A percentile compares a stretch with the other conserved stretches of the same genome.
Evolutionary conservation across 2,797 vertebrate species (phyloP).

Genomic region (Pangasius mekongensis): DNA sequence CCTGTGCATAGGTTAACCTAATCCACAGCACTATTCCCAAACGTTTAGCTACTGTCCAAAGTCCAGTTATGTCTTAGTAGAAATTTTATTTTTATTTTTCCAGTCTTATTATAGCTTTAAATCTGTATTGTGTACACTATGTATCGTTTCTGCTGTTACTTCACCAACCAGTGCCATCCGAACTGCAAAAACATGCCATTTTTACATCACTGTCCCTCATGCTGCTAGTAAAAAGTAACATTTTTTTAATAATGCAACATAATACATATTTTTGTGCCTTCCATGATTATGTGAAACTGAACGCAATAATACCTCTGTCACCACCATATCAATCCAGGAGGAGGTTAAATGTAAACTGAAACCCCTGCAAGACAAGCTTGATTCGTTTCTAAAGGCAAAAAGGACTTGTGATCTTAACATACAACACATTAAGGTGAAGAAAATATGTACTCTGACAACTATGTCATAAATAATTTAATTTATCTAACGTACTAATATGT

Average conservation of each 20-base stretch:
- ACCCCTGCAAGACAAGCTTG: neutral
- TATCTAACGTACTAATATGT: neutral
- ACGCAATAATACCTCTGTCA: neutral
- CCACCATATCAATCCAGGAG: neutral
- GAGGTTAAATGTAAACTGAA: slow-evolving; percentile 4
- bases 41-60: neutral
- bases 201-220: neutral
- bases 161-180: neutral
- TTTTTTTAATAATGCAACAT: neutral
- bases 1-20: neutral
- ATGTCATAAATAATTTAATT: neutral
- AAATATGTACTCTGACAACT: neutral
- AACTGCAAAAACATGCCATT: neutral
- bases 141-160: neutral
- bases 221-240: neutral
- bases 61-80: neutral
- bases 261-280: neutral
- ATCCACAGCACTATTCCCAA: neutral
- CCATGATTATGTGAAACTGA: neutral
- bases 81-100: neutral
- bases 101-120: neutral
- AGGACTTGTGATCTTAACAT: neutral
- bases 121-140: neutral
- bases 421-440: slow-evolving; percentile 6
- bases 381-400: neutral